A percentile compares a stretch with the other conserved stretches of the same genome.
These are phyloP conservation scores for Crepidodera aurea DNA, from an alignment of 2,888 invertebrate species.

Conservation along the genomic window DNA sequence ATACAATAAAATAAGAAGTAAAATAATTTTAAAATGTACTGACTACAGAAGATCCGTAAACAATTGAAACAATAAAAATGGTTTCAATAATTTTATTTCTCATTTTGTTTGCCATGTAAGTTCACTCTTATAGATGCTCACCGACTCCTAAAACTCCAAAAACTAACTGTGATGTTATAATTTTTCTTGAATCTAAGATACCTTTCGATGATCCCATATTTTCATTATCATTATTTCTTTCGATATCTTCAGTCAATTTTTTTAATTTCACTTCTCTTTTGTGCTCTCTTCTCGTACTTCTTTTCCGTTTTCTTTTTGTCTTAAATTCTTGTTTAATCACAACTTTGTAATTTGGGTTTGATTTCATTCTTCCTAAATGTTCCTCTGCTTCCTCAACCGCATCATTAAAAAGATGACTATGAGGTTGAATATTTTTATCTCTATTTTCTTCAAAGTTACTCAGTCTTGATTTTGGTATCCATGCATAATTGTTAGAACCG, in stretches of 20 bases:
- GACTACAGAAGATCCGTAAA: too few species aligned
- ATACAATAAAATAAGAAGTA: too few species aligned
- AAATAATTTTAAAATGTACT: too few species aligned
- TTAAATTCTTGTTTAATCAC: conserved; percentile 6
- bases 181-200: conserved; percentile 6
- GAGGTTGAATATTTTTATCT: conserved; percentile 35
- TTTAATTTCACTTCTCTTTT: not conserved
- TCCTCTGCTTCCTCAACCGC: conserved; percentile 37
- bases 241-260: not conserved
- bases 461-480: conserved; percentile 42
- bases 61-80: too few species aligned
- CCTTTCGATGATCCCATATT: not conserved
- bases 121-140: too few species aligned
- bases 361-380: conserved; percentile 11
- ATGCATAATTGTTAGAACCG: conserved; percentile 44
- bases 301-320: conserved; percentile 11
- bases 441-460: conserved; percentile 39
- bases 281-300: conserved; percentile 1
- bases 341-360: conserved; percentile 31
- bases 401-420: conserved; percentile 30
- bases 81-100: too few species aligned
- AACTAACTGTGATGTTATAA: conserved; percentile 10
- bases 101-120: too few species aligned
- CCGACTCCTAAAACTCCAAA: conserved; percentile 28
- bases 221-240: not conserved